Conservation (phyloP, 1,140 invertebrate species). For the Meloidogyne chitwoodi region DNA sequence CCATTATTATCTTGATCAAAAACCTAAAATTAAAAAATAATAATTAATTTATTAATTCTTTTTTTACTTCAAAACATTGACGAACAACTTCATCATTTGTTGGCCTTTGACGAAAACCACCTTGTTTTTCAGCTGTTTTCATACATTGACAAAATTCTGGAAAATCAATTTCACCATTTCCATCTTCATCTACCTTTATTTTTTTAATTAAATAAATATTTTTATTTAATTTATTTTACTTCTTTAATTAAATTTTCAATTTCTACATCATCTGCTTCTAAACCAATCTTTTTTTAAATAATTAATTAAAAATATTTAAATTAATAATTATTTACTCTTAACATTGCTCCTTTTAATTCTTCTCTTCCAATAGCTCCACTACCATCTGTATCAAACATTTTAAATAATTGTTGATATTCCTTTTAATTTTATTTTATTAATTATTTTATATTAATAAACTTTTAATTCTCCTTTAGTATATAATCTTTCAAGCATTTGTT, state of each 20-base stretch:
- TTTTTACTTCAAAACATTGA: constrained; percentile 55
- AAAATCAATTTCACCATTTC: constrained; percentile 59
- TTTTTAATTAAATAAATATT: not conserved
- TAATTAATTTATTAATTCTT: not conserved
- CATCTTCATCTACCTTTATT: constrained; percentile 56
- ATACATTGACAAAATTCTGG: constrained; percentile 59
- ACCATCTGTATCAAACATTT: constrained; percentile 59
- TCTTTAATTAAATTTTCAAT: constrained; percentile 55
- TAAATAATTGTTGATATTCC: constrained; percentile 54
- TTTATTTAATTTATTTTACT: constrained; percentile 22
- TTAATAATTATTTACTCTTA: constrained; percentile 8
- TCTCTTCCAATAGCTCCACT: constrained; percentile 57
- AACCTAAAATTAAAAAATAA: constrained; percentile 1
- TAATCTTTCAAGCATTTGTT: constrained; percentile 20
- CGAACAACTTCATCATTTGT: constrained; percentile 55
- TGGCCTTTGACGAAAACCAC: constrained; percentile 23
- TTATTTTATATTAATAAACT: not conserved
- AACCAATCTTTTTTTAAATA: constrained; percentile 33
- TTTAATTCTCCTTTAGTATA: constrained; percentile 29
- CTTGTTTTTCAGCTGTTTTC: constrained; percentile 52
- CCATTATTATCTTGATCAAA: constrained; percentile 59
- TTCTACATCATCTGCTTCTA: constrained; percentile 49
- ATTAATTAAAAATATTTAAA: not conserved
- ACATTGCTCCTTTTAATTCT: constrained; percentile 54
- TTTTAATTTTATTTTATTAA: constrained; percentile 8